phyloP scores from a whole-genome alignment of 2,113 vertebrate genomes.

The Ivindomyrus marchei region DNA sequence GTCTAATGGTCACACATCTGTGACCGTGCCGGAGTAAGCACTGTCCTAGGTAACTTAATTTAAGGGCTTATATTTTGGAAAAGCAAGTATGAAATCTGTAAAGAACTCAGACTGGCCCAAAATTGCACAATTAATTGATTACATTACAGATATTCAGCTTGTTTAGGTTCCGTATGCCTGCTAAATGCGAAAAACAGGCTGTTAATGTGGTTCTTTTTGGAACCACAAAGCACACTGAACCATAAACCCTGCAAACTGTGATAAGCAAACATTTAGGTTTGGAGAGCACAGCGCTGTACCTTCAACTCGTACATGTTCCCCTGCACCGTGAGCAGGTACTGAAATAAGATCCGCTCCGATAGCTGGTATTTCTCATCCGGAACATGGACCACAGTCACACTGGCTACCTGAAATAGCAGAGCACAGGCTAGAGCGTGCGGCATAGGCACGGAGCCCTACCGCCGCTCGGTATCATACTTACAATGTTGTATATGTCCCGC shows the following conservation, averaged over 20 bases:
- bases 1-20: background rate
- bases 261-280: background rate
- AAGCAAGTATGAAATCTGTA: background rate
- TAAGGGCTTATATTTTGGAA: background rate
- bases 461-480: conserved; percentile 53
- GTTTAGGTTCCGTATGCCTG: background rate
- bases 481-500: conserved; percentile 75
- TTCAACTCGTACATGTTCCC: conserved; percentile 88
- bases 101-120: background rate
- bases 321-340: conserved; percentile 81
- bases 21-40: background rate
- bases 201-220: background rate
- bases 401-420: conserved; percentile 65
- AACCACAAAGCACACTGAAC: background rate
- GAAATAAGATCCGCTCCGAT: conserved; percentile 78
- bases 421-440: background rate
- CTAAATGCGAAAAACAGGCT: background rate
- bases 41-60: background rate
- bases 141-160: background rate
- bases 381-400: conserved; percentile 80
- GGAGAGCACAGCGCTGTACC: conserved; percentile 53
- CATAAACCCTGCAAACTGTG: background rate
- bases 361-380: conserved; percentile 81
- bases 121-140: background rate
- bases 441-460: too few relatives aligned